Conservation (phyloP, 2,797 vertebrate genomes). For the Botia kubotai region DNA sequence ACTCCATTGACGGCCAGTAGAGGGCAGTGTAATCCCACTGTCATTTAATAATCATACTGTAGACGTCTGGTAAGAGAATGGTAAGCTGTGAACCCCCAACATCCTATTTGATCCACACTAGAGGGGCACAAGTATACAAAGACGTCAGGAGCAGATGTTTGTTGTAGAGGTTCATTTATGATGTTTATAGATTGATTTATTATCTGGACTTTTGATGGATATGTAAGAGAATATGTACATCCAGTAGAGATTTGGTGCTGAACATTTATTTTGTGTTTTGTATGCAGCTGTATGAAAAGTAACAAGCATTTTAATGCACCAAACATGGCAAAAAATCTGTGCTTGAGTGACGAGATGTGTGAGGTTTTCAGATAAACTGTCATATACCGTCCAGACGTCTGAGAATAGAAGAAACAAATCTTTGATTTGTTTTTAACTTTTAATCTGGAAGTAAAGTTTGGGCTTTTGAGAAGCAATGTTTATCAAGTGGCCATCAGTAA, state of each 20-base stretch:
- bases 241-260: slow-evolving; percentile 44
- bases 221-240: slow-evolving; percentile 19
- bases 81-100: slow-evolving; percentile 1
- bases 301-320: slow-evolving; percentile 41
- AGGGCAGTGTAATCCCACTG: slow-evolving; percentile 14
- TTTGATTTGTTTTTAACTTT: not conserved
- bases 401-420: not conserved
- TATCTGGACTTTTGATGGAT: slow-evolving; percentile 27
- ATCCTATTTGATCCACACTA: not conserved
- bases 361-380: slow-evolving; percentile 1
- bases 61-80: not conserved
- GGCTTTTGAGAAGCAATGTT: not conserved
- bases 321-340: not conserved
- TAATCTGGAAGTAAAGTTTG: not conserved
- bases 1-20: slow-evolving; percentile 29
- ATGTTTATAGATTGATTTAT: not conserved
- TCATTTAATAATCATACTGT: slow-evolving; percentile 26
- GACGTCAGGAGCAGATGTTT: slow-evolving; percentile 5
- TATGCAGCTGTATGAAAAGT: slow-evolving; percentile 31
- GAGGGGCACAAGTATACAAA: slow-evolving; percentile 3
- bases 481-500: not conserved
- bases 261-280: slow-evolving; percentile 46
- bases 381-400: not conserved
- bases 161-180: slow-evolving; percentile 19
- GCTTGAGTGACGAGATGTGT: not conserved